phyloP scores from a whole-genome alignment of 2,888 invertebrate genomes.

The Notodonta dromedarius region DNA sequence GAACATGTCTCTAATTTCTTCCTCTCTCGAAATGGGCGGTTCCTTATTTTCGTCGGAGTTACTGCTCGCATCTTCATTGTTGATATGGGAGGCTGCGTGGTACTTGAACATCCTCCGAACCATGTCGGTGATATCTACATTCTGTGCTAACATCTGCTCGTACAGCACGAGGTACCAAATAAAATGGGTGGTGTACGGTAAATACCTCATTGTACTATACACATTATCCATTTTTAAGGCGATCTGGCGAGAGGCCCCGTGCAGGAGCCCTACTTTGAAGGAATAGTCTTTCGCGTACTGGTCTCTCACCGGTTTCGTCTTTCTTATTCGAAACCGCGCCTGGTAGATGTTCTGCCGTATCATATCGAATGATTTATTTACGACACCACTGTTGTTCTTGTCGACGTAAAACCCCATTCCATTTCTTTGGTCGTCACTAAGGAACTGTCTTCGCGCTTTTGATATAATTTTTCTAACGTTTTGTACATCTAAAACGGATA shows the following conservation, averaged over 20 bases:
- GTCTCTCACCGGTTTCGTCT: constrained; percentile 28
- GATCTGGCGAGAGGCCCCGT: constrained; percentile 42
- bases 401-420: not conserved
- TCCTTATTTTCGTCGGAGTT: too few species aligned
- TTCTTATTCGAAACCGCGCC: constrained; percentile 38
- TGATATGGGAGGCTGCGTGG: constrained; percentile 6
- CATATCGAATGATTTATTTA: constrained; percentile 27
- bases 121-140: constrained; percentile 40
- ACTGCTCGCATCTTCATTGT: too few species aligned
- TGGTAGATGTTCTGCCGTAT: constrained; percentile 51
- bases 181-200: constrained; percentile 27
- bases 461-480: constrained; percentile 27
- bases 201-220: constrained; percentile 20
- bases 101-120: constrained; percentile 38
- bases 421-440: not conserved
- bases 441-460: constrained; percentile 12
- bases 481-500: constrained; percentile 29
- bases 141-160: constrained; percentile 44
- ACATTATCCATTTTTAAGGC: constrained; percentile 45
- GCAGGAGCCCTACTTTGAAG: constrained; percentile 45
- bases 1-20: too few species aligned
- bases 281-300: constrained; percentile 4
- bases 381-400: constrained; percentile 6
- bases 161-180: constrained; percentile 49
- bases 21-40: too few species aligned